Evolutionary conservation across 2,888 invertebrate species (phyloP).

Genomic region (Heterodera filipjevi): DNA sequence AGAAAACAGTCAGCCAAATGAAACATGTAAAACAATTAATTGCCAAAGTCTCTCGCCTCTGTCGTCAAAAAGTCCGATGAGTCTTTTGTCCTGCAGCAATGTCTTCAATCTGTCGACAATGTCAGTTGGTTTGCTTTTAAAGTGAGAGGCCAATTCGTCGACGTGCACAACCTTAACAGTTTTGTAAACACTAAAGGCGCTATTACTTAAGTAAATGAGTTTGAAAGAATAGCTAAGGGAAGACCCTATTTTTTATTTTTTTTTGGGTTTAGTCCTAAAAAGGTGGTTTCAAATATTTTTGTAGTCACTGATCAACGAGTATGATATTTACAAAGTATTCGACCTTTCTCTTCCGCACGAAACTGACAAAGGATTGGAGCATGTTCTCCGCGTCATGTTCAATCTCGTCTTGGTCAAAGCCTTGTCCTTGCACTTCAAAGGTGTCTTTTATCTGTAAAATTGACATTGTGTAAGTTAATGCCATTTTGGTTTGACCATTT

Average conservation of each 20-base stretch:
- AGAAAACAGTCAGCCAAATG: too few relatives aligned
- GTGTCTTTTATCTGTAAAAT: conserved; percentile 57
- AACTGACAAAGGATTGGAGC: conserved; percentile 49
- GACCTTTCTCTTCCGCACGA: conserved; percentile 5
- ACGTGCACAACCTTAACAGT: conserved; percentile 61
- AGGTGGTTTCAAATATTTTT: too few relatives aligned
- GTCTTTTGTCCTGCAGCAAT: conserved; percentile 78
- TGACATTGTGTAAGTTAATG: too few relatives aligned
- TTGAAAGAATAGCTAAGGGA: too few relatives aligned
- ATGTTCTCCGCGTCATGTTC: conserved; percentile 60
- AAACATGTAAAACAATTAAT: too few relatives aligned
- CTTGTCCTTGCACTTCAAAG: conserved; percentile 62
- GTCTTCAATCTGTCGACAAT: conserved; percentile 77
- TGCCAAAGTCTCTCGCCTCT: too few relatives aligned
- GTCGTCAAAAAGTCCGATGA: conserved; percentile 97
- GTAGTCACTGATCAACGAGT: too few relatives aligned
- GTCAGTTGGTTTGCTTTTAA: conserved; percentile 65
- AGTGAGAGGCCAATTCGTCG: conserved; percentile 63
- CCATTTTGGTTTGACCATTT: too few relatives aligned
- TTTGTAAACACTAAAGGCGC: neutral
- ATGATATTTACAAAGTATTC: too few relatives aligned
- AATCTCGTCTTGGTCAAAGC: conserved; percentile 55
- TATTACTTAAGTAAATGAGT: too few relatives aligned
- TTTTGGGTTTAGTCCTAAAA: too few relatives aligned
- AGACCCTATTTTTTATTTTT: too few relatives aligned